Conservation (phyloP, 2,113 vertebrate genomes). For the Panthera tigris region DNA sequence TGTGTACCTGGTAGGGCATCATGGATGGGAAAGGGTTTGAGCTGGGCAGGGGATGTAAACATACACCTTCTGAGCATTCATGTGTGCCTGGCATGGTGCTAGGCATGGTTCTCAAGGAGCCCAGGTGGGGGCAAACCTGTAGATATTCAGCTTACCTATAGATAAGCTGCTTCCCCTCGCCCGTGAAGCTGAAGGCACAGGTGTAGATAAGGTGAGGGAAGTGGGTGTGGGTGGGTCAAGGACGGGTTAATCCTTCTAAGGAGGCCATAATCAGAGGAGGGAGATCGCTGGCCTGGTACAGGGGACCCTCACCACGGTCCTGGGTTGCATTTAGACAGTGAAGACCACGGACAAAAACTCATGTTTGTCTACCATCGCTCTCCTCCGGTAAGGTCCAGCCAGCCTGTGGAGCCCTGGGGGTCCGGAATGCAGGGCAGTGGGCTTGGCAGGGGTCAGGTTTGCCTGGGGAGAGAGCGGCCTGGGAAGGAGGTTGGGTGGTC, state of each 20-base stretch:
- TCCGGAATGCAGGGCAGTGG: neutral
- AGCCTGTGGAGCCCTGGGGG: rapidly evolving
- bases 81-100: neutral
- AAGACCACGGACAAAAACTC: neutral
- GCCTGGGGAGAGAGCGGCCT: neutral
- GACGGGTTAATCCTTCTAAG: neutral
- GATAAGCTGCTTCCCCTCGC: neutral
- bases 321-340: neutral
- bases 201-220: neutral
- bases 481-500: neutral
- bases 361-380: neutral
- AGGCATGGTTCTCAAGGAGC: neutral
- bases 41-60: neutral
- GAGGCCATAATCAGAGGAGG: neutral
- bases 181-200: neutral
- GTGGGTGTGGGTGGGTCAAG: rapidly evolving
- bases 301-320: neutral
- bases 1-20: neutral
- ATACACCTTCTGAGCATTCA: neutral
- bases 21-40: neutral
- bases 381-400: neutral
- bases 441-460: neutral
- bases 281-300: neutral
- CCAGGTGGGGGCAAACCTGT: neutral
- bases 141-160: neutral